Percentiles rank a stretch among this genome's conserved stretches.
Evolutionary conservation across 2,888 invertebrate species (phyloP).

Genomic region (Notodonta ziczac): DNA sequence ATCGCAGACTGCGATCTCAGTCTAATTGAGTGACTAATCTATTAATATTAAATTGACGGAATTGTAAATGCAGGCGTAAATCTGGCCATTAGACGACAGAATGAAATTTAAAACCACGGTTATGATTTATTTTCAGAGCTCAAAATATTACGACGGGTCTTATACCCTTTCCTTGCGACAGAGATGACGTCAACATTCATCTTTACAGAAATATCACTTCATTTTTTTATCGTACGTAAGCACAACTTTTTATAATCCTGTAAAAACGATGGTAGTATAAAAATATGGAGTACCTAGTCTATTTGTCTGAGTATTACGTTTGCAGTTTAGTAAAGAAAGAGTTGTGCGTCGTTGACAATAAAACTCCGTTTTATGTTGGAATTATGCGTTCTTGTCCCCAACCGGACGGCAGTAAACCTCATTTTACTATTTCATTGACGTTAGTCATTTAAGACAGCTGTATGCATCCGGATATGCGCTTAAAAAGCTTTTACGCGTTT

Average conservation of each 20-base stretch:
- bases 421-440: constrained; percentile 67
- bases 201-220: background rate
- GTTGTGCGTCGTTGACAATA: constrained; percentile 62
- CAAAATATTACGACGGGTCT: background rate
- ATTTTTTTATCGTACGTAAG: constrained; percentile 2
- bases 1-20: too few species aligned
- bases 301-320: constrained; percentile 27
- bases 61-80: background rate
- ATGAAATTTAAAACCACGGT: too few species aligned
- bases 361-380: constrained; percentile 64
- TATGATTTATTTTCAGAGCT: too few species aligned
- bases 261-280: constrained; percentile 15
- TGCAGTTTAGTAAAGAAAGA: constrained; percentile 52
- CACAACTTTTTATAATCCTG: constrained; percentile 18
- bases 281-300: constrained; percentile 26
- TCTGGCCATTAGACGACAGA: too few species aligned
- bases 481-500: constrained; percentile 58
- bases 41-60: background rate
- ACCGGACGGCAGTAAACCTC: constrained; percentile 60
- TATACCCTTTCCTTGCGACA: background rate
- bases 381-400: constrained; percentile 63
- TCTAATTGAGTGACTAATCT: constrained; percentile 24
- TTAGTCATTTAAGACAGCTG: constrained; percentile 36
- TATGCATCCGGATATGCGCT: constrained; percentile 59
- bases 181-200: background rate